A percentile compares a stretch with the other conserved stretches of the same genome.
These are phyloP conservation scores for Panthera uncia DNA, from an alignment of 2,113 vertebrate genomes.

Conservation along the genomic window DNA sequence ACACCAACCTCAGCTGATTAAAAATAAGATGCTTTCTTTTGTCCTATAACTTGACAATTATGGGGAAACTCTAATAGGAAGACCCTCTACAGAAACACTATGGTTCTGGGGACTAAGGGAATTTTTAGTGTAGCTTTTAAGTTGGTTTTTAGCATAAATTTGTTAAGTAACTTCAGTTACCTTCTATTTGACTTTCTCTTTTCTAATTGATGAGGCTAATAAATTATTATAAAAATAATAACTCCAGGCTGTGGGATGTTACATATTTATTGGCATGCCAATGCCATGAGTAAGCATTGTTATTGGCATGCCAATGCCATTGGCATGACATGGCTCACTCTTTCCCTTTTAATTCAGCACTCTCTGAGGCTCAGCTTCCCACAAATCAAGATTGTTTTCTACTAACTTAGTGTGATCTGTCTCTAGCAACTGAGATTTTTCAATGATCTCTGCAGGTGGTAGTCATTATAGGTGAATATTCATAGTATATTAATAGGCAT, in stretches of 20 bases:
- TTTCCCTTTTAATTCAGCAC: conserved; percentile 18
- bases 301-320: conserved; percentile 58
- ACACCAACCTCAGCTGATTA: not conserved
- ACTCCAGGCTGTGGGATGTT: conserved; percentile 52
- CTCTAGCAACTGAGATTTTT: not conserved
- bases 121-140: conserved; percentile 7
- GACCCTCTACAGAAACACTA: not conserved
- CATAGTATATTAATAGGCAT: not conserved
- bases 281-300: conserved; percentile 9
- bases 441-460: not conserved
- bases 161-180: conserved; percentile 15
- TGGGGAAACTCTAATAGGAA: not conserved
- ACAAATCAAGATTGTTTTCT: conserved; percentile 17
- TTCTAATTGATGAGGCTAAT: conserved; percentile 41
- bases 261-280: conserved; percentile 60
- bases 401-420: not conserved
- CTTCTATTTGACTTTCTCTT: conserved; percentile 54
- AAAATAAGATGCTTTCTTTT: not conserved
- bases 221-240: conserved; percentile 19
- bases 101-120: not conserved
- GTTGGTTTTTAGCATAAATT: conserved; percentile 28
- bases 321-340: not conserved
- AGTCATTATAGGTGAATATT: not conserved
- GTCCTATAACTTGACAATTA: not conserved
- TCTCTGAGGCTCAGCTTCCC: conserved; percentile 50